These are phyloP conservation scores for Spilosoma lubricipeda DNA, from an alignment of 2,888 invertebrate species.

Conservation along the genomic window DNA sequence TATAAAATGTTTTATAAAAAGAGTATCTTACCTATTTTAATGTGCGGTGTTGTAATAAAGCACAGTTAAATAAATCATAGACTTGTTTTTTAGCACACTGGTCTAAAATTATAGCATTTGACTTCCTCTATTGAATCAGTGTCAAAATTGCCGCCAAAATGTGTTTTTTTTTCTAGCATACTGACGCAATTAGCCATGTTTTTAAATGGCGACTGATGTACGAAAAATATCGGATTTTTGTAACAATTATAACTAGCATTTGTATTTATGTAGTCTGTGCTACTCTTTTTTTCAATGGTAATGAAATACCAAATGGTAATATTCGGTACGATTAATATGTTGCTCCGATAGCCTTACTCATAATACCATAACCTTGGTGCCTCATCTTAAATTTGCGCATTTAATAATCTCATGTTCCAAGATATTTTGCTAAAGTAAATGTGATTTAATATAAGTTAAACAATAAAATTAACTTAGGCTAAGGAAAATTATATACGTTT, in stretches of 20 bases:
- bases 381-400: not conserved
- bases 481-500: not conserved
- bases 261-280: not conserved
- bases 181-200: not conserved
- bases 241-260: not conserved
- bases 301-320: too few species aligned
- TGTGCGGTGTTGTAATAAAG: not conserved
- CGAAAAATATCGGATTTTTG: not conserved
- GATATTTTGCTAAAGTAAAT: not conserved
- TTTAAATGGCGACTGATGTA: not conserved
- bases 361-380: not conserved
- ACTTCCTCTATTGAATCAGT: not conserved
- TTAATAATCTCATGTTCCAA: not conserved
- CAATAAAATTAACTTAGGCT: not conserved
- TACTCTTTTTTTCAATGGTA: not conserved
- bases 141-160: not conserved
- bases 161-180: not conserved
- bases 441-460: not conserved
- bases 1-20: not conserved
- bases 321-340: not conserved
- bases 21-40: not conserved
- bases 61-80: not conserved
- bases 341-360: not conserved
- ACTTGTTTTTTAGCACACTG: not conserved
- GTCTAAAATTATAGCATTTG: not conserved